These are phyloP conservation scores for Hirtodrosophila duncani DNA, from an alignment of 2,888 invertebrate species.

Conservation along the genomic window DNA sequence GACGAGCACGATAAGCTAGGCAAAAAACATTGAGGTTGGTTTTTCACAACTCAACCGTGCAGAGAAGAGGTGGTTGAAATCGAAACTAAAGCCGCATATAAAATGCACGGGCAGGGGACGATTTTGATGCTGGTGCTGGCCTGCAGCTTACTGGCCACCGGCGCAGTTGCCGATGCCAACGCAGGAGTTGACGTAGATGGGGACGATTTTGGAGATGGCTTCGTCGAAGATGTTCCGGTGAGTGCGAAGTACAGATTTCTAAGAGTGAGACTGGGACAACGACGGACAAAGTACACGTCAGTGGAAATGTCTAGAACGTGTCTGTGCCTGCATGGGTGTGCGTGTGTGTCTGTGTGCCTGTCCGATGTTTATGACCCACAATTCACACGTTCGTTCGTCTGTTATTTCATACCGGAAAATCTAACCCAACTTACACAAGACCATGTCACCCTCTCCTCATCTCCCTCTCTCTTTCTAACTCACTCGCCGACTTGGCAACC, in stretches of 20 bases:
- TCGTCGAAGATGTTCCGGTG: constrained; percentile 72
- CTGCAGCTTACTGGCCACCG: constrained; percentile 27
- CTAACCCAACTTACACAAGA: constrained; percentile 37
- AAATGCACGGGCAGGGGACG: constrained; percentile 52
- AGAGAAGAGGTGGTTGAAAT: constrained; percentile 29
- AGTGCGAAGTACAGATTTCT: constrained; percentile 22
- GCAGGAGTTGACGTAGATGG: constrained; percentile 43
- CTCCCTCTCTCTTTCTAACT: background rate
- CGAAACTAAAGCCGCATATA: constrained; percentile 21
- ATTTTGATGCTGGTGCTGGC: constrained; percentile 49
- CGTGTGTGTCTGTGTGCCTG: constrained; percentile 14
- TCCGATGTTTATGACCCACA: constrained; percentile 25
- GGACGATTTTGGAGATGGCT: constrained; percentile 70
- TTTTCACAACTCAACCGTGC: constrained; percentile 1
- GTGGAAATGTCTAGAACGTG: constrained; percentile 41
- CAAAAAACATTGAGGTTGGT: constrained; percentile 21
- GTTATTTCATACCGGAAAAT: constrained; percentile 23
- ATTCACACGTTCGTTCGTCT: constrained; percentile 24
- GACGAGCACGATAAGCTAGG: constrained; percentile 30
- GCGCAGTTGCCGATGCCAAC: constrained; percentile 25
- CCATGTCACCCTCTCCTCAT: constrained; percentile 3
- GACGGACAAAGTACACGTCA: constrained; percentile 70
- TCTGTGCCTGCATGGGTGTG: background rate
- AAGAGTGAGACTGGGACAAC: background rate
- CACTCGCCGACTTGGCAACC: background rate